Evolutionary conservation across 2,113 vertebrate species (phyloP).

Genomic region (Peromyscus polionotus): DNA sequence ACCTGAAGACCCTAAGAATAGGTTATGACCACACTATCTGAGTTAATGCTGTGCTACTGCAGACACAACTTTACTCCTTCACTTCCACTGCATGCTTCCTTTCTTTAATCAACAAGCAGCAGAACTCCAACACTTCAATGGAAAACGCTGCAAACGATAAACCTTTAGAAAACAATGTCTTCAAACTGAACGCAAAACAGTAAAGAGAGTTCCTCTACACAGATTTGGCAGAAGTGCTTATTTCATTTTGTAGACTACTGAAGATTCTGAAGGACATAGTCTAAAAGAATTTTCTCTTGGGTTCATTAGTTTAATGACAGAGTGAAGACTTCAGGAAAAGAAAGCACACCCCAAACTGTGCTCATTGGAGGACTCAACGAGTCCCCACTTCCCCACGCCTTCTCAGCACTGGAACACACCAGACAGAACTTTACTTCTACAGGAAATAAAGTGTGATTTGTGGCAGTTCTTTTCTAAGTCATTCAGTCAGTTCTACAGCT

Average conservation of each 20-base stretch:
- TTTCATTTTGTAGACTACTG: constrained; percentile 22
- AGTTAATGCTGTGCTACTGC: neutral
- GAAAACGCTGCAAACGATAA: neutral
- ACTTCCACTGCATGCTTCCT: neutral
- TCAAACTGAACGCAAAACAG: constrained; percentile 36
- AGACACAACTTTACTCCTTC: neutral
- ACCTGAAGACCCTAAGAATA: neutral
- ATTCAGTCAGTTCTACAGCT: constrained; percentile 27
- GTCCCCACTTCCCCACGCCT: too few relatives aligned
- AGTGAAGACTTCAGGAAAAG: neutral
- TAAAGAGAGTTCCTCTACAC: neutral
- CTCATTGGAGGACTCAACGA: neutral
- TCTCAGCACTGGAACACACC: neutral
- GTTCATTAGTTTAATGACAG: neutral
- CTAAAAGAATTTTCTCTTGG: constrained; percentile 37
- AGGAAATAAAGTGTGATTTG: neutral
- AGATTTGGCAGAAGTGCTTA: neutral
- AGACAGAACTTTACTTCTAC: neutral
- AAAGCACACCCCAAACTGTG: neutral
- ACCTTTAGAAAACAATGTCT: constrained; percentile 1
- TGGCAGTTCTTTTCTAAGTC: neutral
- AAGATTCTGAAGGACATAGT: constrained; percentile 35
- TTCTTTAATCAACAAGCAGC: neutral
- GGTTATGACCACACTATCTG: neutral
- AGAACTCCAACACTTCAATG: neutral